Percentiles rank a stretch among this genome's conserved stretches.
These are phyloP conservation scores for Deroplatys truncata DNA, from an alignment of 2,888 invertebrate species.

Conservation along the genomic window DNA sequence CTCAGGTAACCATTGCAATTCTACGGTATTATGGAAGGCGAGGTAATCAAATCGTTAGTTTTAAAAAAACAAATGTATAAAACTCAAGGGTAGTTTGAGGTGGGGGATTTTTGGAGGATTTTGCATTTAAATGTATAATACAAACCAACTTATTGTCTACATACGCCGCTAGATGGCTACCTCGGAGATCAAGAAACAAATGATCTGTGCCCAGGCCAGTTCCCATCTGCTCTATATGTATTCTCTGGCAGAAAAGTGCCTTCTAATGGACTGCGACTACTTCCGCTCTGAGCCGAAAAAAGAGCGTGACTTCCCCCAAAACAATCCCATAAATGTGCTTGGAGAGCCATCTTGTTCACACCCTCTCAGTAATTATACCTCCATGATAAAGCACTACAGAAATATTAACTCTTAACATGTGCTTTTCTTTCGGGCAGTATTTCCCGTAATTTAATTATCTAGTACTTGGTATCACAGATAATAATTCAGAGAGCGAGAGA, in stretches of 20 bases:
- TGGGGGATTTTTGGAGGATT: too few relatives aligned
- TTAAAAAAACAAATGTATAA: too few relatives aligned
- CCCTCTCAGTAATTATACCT: not conserved
- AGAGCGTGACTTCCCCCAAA: not conserved
- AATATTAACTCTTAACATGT: slow-evolving; percentile 7
- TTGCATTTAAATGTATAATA: too few relatives aligned
- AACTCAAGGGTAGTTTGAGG: too few relatives aligned
- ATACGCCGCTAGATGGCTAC: too few relatives aligned
- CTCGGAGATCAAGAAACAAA: not conserved
- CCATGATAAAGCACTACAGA: not conserved
- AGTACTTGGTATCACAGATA: not conserved
- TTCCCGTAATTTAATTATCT: slow-evolving; percentile 4
- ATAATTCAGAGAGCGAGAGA: not conserved
- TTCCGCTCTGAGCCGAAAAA: not conserved
- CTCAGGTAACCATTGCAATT: too few relatives aligned
- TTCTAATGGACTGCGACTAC: not conserved
- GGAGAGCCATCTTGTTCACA: not conserved
- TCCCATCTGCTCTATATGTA: not conserved
- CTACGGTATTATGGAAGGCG: too few relatives aligned
- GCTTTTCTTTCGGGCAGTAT: slow-evolving; percentile 2
- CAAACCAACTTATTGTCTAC: too few relatives aligned
- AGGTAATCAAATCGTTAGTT: too few relatives aligned
- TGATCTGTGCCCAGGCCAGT: not conserved
- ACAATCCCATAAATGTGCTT: not conserved
- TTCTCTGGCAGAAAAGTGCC: not conserved